phyloP scores from a whole-genome alignment of 2,888 invertebrate species.

The Synergus umbraculus region DNA sequence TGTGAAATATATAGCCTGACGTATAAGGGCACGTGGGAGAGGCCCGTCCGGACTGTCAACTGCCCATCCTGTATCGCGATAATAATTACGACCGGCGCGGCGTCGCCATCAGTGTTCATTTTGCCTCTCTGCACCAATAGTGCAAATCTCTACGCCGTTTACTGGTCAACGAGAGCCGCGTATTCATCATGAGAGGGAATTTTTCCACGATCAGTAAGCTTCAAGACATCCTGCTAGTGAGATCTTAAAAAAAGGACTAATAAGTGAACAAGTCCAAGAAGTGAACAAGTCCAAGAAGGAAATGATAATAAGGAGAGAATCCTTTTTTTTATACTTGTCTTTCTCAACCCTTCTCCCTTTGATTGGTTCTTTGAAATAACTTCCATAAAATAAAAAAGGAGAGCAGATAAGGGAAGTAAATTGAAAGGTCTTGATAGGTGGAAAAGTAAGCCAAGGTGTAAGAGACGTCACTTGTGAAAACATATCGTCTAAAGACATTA shows the following conservation, averaged over 20 bases:
- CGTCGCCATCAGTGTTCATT: constrained; percentile 17
- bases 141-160: not conserved
- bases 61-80: constrained; percentile 16
- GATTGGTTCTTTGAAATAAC: not conserved
- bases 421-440: not conserved
- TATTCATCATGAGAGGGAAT: not conserved
- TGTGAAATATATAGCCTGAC: not conserved
- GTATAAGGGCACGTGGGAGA: constrained; percentile 16
- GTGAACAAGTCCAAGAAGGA: not conserved
- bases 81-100: constrained; percentile 1
- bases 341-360: not conserved
- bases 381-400: not conserved
- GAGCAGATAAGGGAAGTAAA: not conserved
- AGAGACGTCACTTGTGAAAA: constrained; percentile 53
- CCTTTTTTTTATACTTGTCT: not conserved
- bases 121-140: constrained; percentile 23
- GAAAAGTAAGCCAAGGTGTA: constrained; percentile 53
- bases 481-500: constrained; percentile 51
- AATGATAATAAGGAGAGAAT: not conserved
- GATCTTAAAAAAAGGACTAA: not conserved
- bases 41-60: constrained; percentile 19
- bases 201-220: constrained; percentile 2
- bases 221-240: not conserved
- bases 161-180: not conserved
- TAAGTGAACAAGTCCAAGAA: too few relatives aligned